Conservation (phyloP, 2,113 vertebrate genomes). For the Xyliphius kryptos region DNA sequence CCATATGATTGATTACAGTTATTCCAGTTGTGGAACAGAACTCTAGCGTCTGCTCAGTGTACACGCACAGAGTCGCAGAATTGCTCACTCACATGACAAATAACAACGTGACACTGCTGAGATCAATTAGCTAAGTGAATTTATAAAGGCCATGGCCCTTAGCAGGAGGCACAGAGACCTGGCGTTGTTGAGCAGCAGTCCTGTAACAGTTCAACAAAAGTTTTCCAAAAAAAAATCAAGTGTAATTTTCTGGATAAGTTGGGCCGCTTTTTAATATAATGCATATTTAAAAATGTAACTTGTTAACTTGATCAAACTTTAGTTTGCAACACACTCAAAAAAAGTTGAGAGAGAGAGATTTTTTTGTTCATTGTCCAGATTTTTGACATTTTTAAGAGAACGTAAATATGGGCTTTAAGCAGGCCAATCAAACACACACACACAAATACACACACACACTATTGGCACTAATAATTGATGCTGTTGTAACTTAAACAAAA, state of each 20-base stretch:
- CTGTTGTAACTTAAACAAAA: too few species aligned
- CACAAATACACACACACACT: too few species aligned
- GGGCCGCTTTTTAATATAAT: too few species aligned
- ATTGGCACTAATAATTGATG: too few species aligned
- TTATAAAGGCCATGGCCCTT: conserved; percentile 45
- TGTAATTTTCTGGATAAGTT: neutral
- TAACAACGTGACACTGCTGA: conserved; percentile 65
- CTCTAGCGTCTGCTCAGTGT: neutral
- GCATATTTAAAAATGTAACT: neutral
- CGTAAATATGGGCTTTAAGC: too few species aligned
- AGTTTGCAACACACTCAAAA: neutral
- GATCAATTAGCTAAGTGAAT: conserved; percentile 71
- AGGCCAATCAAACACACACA: too few species aligned
- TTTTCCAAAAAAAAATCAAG: neutral
- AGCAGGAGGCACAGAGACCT: conserved; percentile 14
- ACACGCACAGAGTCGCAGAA: neutral
- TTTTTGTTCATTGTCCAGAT: too few species aligned
- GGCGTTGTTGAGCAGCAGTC: conserved; percentile 8
- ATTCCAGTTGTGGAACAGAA: conserved; percentile 17
- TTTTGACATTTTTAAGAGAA: too few species aligned
- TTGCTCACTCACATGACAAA: conserved; percentile 63
- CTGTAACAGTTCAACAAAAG: neutral
- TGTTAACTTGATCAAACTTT: neutral
- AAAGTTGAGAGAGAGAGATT: too few species aligned
- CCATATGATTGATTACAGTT: conserved; percentile 16